Evolutionary conservation across 1,140 invertebrate genomes (phyloP), one percentile per base, ranked within the genome.

Genomic region (Ganaspis sp.): DNA sequence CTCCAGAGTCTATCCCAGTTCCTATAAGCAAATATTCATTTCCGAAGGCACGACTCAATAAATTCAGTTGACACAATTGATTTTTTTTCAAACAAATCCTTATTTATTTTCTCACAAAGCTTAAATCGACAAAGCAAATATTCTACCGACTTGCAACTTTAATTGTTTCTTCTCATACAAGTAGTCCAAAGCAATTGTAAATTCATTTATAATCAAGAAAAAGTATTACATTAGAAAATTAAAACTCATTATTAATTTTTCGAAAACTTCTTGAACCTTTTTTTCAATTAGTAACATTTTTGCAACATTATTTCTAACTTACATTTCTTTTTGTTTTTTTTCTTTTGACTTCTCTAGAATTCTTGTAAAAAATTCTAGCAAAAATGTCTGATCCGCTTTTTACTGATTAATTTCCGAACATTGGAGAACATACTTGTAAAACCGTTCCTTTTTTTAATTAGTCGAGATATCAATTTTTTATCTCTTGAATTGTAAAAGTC

Each of bases 401-500:
- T 49, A 4, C 17, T n/a, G 12, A 49, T n/a, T 49, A 9, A 49
- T 34, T 34, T 34, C 6, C 29, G 6, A 34, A 34, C n/a, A 34
- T 34, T 34, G 6, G 6, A 34, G 2, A 34, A 34, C 2, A 34
- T 6, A 3, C 29, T 34, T 45, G 42, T 15, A 45, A 45, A 45
- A 45, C 42, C 5, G n/a, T 49, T 17, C 5, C n/a, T n/a, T 49
- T 49, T 49, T 49, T 17, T 49, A 49, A 49, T 49, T 17, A 49
- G 17, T n/a, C 23, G 15, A 1, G 3, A n/a, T 34, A 26, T 29
- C 58, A 26, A 64, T 64, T 64, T 64, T 34, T 64, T 34, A 34
- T 64, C 23, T 29, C 23, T 64, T 64, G 23, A 29, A 29, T 29
- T 34, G 58, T 79, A 75, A 82, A 84, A 84, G 80, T 73, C 77